phyloP scores from a whole-genome alignment of 2,113 vertebrate species.

The Struthidea cinerea region DNA sequence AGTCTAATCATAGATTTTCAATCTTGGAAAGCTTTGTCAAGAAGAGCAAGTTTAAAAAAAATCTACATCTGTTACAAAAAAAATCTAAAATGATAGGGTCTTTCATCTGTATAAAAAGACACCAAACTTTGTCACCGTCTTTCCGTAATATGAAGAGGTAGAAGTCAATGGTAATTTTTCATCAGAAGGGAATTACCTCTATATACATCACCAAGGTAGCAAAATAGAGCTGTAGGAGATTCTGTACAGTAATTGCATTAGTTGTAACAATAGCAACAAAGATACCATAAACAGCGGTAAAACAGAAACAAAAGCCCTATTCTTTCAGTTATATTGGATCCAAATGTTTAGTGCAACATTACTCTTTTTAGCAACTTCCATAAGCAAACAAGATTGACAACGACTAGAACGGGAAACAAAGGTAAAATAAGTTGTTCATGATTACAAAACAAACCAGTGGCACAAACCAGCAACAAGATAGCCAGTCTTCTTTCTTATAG shows the following conservation, averaged over 20 bases:
- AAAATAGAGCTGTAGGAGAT: background rate
- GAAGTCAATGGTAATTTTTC: background rate
- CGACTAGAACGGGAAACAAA: background rate
- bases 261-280: background rate
- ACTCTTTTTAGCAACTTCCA: background rate
- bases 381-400: background rate
- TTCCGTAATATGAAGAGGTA: background rate
- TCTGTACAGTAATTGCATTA: background rate
- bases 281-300: background rate
- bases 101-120: background rate
- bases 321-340: background rate
- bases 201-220: background rate
- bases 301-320: background rate
- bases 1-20: background rate
- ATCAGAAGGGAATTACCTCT: background rate
- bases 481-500: background rate
- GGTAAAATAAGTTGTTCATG: background rate
- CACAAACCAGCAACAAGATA: background rate
- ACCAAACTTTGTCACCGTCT: background rate
- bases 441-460: background rate
- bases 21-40: background rate
- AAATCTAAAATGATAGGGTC: background rate
- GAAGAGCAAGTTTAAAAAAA: background rate
- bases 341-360: background rate
- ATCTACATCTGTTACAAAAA: background rate